Percentiles rank a stretch among this genome's conserved stretches.
Evolutionary conservation across 2,797 vertebrate species (phyloP).

Genomic region (Cetoscarus ocellatus): DNA sequence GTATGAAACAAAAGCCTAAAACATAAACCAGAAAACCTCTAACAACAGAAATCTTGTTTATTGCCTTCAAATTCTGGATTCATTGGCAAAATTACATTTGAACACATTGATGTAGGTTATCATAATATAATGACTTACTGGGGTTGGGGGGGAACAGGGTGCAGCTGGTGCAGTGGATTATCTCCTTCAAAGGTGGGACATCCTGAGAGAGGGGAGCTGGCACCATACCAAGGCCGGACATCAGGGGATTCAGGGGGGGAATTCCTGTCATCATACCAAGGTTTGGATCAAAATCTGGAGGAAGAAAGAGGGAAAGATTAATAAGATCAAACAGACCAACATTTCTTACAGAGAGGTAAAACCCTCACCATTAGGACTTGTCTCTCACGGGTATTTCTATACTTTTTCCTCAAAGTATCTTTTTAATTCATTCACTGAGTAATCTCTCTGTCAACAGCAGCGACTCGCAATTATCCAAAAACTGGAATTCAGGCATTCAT

Average conservation of each 20-base stretch:
- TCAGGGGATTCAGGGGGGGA: constrained; percentile 93
- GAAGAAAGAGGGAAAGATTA: constrained; percentile 32
- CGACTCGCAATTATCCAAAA: constrained; percentile 57
- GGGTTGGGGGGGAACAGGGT: constrained; percentile 96
- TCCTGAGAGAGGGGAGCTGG: constrained; percentile 91
- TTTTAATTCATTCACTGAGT: constrained; percentile 31
- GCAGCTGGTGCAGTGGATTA: constrained; percentile 75
- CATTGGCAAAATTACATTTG: no score
- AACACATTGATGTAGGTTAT: background rate
- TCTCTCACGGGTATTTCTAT: background rate
- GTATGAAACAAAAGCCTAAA: no score
- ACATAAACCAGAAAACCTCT: no score
- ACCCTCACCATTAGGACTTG: constrained; percentile 6
- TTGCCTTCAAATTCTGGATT: no score
- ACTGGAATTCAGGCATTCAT: constrained; percentile 53
- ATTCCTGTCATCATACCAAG: constrained; percentile 96
- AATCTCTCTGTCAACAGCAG: constrained; percentile 49
- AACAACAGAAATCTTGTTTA: no score
- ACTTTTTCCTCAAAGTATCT: constrained; percentile 5
- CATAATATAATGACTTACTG: constrained; percentile 83
- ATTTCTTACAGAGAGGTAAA: constrained; percentile 1
- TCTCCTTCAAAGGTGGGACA: constrained; percentile 92
- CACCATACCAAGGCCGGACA: constrained; percentile 92
- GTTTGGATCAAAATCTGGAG: constrained; percentile 92
- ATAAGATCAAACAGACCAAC: constrained; percentile 15